phyloP scores from a whole-genome alignment of 2,113 vertebrate species.

The Ailurus styani region DNA sequence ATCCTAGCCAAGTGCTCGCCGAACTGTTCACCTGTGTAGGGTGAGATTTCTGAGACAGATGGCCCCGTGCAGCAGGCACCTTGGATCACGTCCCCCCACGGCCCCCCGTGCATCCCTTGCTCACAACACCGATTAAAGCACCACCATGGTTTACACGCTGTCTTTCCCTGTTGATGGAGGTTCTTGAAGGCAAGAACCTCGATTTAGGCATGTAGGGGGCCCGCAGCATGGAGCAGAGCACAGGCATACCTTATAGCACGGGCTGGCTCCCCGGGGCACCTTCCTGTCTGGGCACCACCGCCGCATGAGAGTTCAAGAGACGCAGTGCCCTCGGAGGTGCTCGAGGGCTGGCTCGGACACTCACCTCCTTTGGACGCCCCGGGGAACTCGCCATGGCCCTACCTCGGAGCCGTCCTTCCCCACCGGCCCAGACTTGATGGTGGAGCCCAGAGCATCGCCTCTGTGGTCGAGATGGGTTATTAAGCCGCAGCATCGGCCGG shows the following conservation, averaged over 20 bases:
- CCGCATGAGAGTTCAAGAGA: rapidly evolving
- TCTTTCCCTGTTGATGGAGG: neutral
- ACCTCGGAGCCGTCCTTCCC: rapidly evolving
- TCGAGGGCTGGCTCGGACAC: neutral
- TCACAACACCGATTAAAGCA: neutral
- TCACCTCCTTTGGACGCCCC: neutral
- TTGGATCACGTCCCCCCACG: rapidly evolving
- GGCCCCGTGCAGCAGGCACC: neutral
- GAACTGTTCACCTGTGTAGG: rapidly evolving
- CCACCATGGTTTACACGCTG: neutral
- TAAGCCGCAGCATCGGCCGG: slow-evolving; percentile 72
- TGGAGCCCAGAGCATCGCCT: neutral
- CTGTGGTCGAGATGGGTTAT: slow-evolving; percentile 34
- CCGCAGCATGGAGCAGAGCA: neutral
- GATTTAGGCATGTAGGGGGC: neutral
- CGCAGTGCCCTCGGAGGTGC: neutral
- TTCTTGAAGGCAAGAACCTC: neutral
- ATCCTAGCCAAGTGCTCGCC: neutral
- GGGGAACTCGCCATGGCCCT: rapidly evolving
- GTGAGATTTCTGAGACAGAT: neutral
- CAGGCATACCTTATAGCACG: rapidly evolving
- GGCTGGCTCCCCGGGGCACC: neutral
- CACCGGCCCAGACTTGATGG: neutral
- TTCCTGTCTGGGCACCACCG: neutral
- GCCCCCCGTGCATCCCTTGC: rapidly evolving